Percentiles rank a stretch among this genome's conserved stretches.
Evolutionary conservation across 2,888 invertebrate species (phyloP).

Genomic region (Cyaniris semiargus): DNA sequence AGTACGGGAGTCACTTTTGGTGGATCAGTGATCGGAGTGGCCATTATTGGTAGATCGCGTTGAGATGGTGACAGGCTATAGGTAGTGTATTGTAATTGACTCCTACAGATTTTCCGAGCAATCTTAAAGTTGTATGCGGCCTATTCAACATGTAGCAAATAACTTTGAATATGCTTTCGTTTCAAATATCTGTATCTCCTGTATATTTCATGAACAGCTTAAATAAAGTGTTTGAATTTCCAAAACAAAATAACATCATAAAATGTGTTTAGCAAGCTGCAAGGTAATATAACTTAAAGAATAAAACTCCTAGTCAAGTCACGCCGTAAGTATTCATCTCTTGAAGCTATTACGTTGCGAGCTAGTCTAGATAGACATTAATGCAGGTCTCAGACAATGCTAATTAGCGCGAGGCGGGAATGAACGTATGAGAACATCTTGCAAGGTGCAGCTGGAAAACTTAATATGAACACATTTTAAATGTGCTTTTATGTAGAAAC

Average conservation of each 20-base stretch:
- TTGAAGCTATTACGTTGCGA: constrained; percentile 9
- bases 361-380: constrained; percentile 20
- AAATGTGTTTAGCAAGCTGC: neutral
- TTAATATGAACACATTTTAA: constrained; percentile 1
- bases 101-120: too few species aligned
- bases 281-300: neutral
- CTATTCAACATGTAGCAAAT: too few species aligned
- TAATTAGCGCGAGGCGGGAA: constrained; percentile 27
- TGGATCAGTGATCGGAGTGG: too few species aligned
- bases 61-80: too few species aligned
- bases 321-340: neutral
- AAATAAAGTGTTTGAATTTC: too few species aligned
- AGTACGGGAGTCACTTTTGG: too few species aligned
- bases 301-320: neutral
- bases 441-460: constrained; percentile 3
- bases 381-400: constrained; percentile 25
- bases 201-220: too few species aligned
- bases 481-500: neutral
- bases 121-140: too few species aligned
- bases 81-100: too few species aligned
- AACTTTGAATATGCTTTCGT: too few species aligned
- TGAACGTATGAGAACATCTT: constrained; percentile 11
- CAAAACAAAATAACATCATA: neutral
- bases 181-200: too few species aligned
- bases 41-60: too few species aligned